Conservation (phyloP, 2,797 vertebrate species). For the Crocodylus rhombifer region DNA sequence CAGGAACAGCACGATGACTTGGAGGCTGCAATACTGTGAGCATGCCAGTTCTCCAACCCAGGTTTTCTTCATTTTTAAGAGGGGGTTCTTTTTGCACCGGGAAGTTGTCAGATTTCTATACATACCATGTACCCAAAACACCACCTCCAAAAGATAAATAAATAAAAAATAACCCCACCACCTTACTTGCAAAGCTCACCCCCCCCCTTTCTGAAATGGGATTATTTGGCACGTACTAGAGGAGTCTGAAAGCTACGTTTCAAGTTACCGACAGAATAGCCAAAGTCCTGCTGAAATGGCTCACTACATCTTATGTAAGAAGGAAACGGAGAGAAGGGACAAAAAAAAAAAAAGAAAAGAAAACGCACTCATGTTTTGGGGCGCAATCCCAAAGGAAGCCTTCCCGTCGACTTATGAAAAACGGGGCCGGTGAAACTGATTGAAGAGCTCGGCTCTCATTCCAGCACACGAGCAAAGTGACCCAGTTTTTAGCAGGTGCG, state of each 20-base stretch:
- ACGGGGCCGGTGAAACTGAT: neutral
- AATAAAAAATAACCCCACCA: too few relatives aligned
- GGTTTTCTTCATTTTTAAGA: neutral
- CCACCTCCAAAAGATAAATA: neutral
- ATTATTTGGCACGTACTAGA: neutral
- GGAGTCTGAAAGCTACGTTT: neutral
- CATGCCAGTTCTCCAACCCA: neutral
- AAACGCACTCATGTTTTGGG: too few relatives aligned
- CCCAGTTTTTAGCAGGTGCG: too few relatives aligned
- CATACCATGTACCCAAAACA: neutral
- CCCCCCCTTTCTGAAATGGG: neutral
- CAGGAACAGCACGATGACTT: rapidly evolving
- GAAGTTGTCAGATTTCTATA: neutral
- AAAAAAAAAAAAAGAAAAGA: too few relatives aligned
- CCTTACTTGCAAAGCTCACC: too few relatives aligned
- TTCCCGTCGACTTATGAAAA: neutral
- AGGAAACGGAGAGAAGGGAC: too few relatives aligned
- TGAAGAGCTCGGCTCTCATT: neutral
- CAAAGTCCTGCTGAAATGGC: neutral
- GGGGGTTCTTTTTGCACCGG: too few relatives aligned
- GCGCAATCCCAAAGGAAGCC: neutral
- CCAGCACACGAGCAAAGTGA: neutral
- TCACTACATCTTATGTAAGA: neutral
- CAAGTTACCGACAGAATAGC: neutral
- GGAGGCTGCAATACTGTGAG: neutral